Base-by-base conservation (phyloP, 2,113 vertebrate genomes). In the Vicugna pacos region DNA sequence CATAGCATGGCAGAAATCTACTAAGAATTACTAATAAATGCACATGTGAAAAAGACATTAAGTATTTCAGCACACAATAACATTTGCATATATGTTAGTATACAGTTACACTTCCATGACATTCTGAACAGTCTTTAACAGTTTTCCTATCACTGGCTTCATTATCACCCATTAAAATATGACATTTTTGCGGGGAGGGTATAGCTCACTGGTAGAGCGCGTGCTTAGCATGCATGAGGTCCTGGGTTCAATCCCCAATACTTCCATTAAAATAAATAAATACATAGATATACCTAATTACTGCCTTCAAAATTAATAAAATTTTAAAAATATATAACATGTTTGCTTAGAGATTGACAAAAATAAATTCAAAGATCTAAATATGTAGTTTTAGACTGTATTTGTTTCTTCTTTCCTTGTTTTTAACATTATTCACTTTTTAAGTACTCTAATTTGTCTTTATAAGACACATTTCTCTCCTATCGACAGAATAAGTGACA, bases 401-500 rank as follows among this genome's bases (percentile, higher is more conserved):
- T 82, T 85, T 83, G 12, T 32, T 92, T 83, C 28, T 58, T 84
- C 54, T 96, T 90, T 17, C 3, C 35, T 72, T 54, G 8, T 75
- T 77, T 70, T 83, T 35, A 89, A 79, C 32, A 85, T 56, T 77
- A 84, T 0, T 84, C 28, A 87, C 22, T 69, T 90, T 80, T 82
- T 54, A 91, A 94, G 20, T 75, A 35, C 30, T 79, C 17, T 8
- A 42, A 96, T 92, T 94, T 96, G 2, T 56, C 42, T 62, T 91
- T 94, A 62, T 62, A 97, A 97, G 9, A 77, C 70, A 93, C 30
- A 89, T 50, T 93, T 96, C 77, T 50, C 32, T 94, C 60, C 81
- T n/a, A 96, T 9, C 73, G 92, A 84, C 38, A 3, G 3, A 93
- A 64, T 50, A 83, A 96, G 35, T 94, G 96, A 75, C 13, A 93